phyloP scores from a whole-genome alignment of 1,140 invertebrate species.

The Penaeus vannamei region DNA sequence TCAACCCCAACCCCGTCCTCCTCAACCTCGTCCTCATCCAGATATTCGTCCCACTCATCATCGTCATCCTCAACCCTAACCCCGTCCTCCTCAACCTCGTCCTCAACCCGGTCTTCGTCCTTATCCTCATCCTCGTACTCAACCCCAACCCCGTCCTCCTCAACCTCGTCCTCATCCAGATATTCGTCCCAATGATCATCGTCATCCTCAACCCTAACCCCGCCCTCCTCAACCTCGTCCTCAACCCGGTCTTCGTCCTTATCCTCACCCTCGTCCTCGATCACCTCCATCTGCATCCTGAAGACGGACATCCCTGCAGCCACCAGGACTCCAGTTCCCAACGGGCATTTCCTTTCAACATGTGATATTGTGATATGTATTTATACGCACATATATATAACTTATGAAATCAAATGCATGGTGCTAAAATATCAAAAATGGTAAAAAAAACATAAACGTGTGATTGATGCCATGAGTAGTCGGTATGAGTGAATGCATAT shows the following conservation, averaged over 20 bases:
- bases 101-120: not conserved
- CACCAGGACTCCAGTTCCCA: not conserved
- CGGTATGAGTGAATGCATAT: conserved; percentile 7
- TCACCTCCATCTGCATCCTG: not conserved
- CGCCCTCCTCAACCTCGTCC: not conserved
- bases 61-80: not conserved
- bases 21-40: not conserved
- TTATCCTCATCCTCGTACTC: too few relatives aligned
- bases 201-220: not conserved
- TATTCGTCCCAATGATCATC: too few relatives aligned
- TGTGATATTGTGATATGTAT: conserved; percentile 29
- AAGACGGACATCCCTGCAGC: not conserved
- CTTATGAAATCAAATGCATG: conserved; percentile 26
- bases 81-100: not conserved
- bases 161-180: too few relatives aligned
- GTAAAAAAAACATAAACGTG: conserved; percentile 19
- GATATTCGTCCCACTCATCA: not conserved
- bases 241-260: not conserved
- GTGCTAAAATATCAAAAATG: conserved; percentile 25
- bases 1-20: not conserved
- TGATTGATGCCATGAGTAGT: conserved; percentile 29
- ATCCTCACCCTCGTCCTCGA: not conserved
- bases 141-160: not conserved
- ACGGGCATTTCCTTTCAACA: conserved; percentile 16
- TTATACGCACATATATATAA: conserved; percentile 6